A percentile compares a stretch with the other conserved stretches of the same genome.
Conservation (phyloP, 2,888 invertebrate species). For the Hirudinaria manillensis region DNA sequence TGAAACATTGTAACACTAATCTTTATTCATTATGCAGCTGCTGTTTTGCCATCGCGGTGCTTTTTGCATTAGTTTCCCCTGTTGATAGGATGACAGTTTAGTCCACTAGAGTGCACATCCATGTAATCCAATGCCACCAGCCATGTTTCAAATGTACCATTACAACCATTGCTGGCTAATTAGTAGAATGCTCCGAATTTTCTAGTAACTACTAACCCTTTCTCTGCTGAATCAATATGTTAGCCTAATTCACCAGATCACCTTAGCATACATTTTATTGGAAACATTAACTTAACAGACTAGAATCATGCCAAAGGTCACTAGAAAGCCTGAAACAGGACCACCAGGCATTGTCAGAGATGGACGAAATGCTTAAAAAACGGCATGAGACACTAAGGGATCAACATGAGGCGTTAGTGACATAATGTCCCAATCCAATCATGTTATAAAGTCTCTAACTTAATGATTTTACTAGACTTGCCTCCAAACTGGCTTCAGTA, state of each 20-base stretch:
- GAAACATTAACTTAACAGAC: slow-evolving; percentile 41
- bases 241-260: too few relatives aligned
- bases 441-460: background rate
- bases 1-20: too few relatives aligned
- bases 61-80: too few relatives aligned
- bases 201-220: too few relatives aligned
- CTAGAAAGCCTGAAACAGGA: slow-evolving; percentile 46
- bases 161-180: too few relatives aligned
- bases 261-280: background rate
- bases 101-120: too few relatives aligned
- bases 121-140: too few relatives aligned
- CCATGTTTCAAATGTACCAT: too few relatives aligned
- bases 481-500: slow-evolving; percentile 40
- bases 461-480: background rate
- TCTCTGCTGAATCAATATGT: too few relatives aligned
- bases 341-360: slow-evolving; percentile 47
- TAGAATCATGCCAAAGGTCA: slow-evolving; percentile 43
- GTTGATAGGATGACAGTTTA: too few relatives aligned
- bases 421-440: background rate
- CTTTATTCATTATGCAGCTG: background rate
- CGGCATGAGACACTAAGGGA: slow-evolving; percentile 50
- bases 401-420: slow-evolving; percentile 49
- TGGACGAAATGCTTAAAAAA: slow-evolving; percentile 50
- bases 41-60: background rate
- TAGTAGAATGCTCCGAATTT: too few relatives aligned